phyloP scores from a whole-genome alignment of 92 coral and sea anemone species.

The Epizoanthus scotinus region DNA sequence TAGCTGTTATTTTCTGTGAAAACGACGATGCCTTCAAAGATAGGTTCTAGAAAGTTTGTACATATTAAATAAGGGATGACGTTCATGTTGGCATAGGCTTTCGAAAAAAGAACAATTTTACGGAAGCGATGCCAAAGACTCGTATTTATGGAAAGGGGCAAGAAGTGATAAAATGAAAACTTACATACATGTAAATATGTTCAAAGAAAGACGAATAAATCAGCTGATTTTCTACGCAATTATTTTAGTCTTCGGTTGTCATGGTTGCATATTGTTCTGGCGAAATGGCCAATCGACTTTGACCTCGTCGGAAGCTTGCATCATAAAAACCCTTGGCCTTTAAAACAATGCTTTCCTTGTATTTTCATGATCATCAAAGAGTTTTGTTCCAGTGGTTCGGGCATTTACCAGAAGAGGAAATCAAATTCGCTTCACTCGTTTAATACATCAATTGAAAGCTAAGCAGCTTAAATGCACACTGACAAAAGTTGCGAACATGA shows the following conservation, averaged over 20 bases:
- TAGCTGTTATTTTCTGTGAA: constrained; percentile 33
- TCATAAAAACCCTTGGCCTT: constrained; percentile 25
- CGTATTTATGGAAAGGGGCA: constrained; percentile 31
- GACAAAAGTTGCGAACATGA: not conserved
- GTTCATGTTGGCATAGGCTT: not conserved
- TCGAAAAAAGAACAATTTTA: constrained; percentile 4
- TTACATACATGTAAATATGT: constrained; percentile 41
- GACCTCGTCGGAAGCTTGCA: constrained; percentile 22
- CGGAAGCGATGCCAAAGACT: not conserved
- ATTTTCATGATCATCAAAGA: constrained; percentile 18
- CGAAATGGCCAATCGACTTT: constrained; percentile 38
- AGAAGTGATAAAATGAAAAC: not conserved
- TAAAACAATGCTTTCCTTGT: constrained; percentile 30
- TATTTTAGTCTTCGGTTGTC: constrained; percentile 74
- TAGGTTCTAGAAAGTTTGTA: constrained; percentile 18
- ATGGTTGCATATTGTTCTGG: constrained; percentile 67
- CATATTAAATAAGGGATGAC: not conserved
- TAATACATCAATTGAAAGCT: not conserved
- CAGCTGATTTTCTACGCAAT: constrained; percentile 39
- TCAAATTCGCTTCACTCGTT: constrained; percentile 4
- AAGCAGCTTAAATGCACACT: not conserved
- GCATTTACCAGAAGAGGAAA: not conserved
- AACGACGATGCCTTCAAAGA: constrained; percentile 40
- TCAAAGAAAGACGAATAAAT: constrained; percentile 28
- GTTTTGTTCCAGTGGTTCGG: not conserved